phyloP scores from a whole-genome alignment of 2,113 vertebrate genomes.

The Vimba vimba region DNA sequence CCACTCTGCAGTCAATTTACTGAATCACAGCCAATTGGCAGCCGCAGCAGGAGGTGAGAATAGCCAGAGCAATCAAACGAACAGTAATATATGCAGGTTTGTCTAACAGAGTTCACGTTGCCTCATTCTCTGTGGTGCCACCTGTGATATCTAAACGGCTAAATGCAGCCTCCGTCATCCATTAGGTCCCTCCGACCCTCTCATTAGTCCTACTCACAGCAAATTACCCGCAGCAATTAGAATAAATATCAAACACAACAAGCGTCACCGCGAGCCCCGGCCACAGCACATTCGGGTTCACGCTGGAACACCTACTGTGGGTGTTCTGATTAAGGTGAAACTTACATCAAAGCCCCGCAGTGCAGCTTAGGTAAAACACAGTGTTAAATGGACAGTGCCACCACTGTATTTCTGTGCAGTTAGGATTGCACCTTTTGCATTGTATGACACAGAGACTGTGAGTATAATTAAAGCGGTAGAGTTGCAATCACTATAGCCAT shows the following conservation, averaged over 20 bases:
- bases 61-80: slow-evolving; percentile 51
- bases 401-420: slow-evolving; percentile 18
- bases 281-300: slow-evolving; percentile 61
- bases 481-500: neutral
- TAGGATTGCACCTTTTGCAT: slow-evolving; percentile 5
- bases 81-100: slow-evolving; percentile 52
- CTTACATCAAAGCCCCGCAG: slow-evolving; percentile 26
- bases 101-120: slow-evolving; percentile 65
- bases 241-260: slow-evolving; percentile 76
- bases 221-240: slow-evolving; percentile 82
- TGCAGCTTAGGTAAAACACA: slow-evolving; percentile 20
- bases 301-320: slow-evolving; percentile 38
- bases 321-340: slow-evolving; percentile 49
- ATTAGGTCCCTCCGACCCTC: slow-evolving; percentile 77
- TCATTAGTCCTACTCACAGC: slow-evolving; percentile 79
- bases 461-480: neutral
- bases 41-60: slow-evolving; percentile 33
- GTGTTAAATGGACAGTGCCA: slow-evolving; percentile 32
- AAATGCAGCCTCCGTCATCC: slow-evolving; percentile 80
- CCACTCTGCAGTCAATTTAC: slow-evolving; percentile 51
- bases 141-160: slow-evolving; percentile 75
- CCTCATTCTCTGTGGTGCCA: slow-evolving; percentile 59
- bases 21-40: slow-evolving; percentile 58
- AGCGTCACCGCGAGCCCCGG: slow-evolving; percentile 67
- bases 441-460: neutral